Evolutionary conservation across 1,140 invertebrate species (phyloP).

Genomic region (Portunus trituberculatus): DNA sequence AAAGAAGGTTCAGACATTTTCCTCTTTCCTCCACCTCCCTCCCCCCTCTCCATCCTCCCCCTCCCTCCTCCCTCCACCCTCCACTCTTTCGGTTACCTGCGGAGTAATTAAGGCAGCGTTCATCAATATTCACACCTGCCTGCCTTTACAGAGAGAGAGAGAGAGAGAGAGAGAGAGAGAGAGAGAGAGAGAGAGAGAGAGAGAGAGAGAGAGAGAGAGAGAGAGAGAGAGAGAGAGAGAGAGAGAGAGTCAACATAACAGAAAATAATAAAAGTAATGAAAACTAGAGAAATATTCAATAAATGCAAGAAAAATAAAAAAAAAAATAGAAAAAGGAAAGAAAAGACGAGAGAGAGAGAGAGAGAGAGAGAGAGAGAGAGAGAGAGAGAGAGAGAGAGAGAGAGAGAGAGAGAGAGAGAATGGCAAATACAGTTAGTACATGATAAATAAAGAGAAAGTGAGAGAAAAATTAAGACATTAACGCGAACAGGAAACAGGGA

Average conservation of each 20-base stretch:
- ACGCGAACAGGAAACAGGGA: neutral
- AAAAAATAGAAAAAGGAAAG: no score
- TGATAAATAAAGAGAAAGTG: neutral
- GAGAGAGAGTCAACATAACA: neutral
- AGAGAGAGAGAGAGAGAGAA: neutral
- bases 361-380: constrained; percentile 10
- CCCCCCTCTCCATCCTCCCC: no score
- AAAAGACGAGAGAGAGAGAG: neutral
- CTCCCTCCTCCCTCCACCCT: no score
- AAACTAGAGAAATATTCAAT: neutral
- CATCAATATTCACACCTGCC: no score
- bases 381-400: neutral
- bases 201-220: neutral
- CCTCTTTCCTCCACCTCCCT: no score
- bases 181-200: neutral
- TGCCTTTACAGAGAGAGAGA: neutral
- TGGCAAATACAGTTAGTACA: neutral
- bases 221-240: neutral
- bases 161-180: neutral
- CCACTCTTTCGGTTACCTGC: no score
- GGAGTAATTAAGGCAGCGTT: no score
- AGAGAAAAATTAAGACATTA: neutral
- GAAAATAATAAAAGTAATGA: neutral
- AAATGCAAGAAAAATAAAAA: neutral
- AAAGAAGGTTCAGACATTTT: neutral